These are phyloP conservation scores for Anadara kagoshimensis DNA, from an alignment of 1,140 invertebrate species.

Conservation along the genomic window DNA sequence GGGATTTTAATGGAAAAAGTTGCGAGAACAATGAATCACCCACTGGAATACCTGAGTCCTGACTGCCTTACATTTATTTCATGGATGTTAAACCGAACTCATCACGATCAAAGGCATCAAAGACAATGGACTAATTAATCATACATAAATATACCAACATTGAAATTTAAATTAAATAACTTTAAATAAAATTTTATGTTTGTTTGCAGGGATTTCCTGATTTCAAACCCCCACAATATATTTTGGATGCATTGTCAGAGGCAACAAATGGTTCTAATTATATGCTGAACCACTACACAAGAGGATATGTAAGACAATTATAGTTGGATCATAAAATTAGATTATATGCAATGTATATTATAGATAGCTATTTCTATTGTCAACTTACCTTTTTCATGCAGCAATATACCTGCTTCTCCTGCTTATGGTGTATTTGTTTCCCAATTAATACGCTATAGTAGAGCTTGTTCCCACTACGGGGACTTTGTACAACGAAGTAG, in stretches of 20 bases:
- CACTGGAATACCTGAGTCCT: too few relatives aligned
- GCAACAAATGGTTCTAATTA: constrained; percentile 17
- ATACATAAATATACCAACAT: neutral
- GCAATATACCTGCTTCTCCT: too few relatives aligned
- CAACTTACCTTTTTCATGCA: too few relatives aligned
- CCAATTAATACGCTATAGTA: too few relatives aligned
- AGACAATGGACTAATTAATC: neutral
- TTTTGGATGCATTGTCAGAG: constrained; percentile 13
- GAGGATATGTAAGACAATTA: constrained; percentile 21
- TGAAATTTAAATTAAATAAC: neutral
- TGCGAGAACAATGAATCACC: too few relatives aligned
- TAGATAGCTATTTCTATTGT: neutral
- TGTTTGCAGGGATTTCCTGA: constrained; percentile 31
- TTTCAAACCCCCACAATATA: constrained; percentile 28
- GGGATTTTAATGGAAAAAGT: too few relatives aligned
- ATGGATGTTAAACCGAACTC: neutral
- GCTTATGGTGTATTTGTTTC: too few relatives aligned
- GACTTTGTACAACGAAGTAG: too few relatives aligned
- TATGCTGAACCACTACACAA: constrained; percentile 36
- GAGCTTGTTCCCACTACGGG: too few relatives aligned
- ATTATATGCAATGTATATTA: neutral
- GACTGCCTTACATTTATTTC: neutral
- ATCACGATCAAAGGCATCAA: neutral
- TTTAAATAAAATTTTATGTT: neutral
- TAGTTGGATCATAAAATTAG: neutral